Evolutionary conservation across 1,140 invertebrate genomes (phyloP), one percentile per base, ranked within the genome.

Genomic region (Teleopsis dalmanni): DNA sequence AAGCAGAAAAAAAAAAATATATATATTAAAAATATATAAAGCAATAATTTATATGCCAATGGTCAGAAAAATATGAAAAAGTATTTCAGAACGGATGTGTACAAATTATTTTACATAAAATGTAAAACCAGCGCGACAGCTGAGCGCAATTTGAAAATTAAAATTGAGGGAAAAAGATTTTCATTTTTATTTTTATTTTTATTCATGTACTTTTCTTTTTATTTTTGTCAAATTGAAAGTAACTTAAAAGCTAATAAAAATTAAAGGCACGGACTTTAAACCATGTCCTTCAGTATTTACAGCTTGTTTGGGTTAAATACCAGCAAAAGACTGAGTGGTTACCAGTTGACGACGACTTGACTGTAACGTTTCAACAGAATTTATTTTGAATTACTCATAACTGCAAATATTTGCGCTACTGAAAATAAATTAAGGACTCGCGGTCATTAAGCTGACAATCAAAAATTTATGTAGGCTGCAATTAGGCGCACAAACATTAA

Each of bases 391-490:
- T 5, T 6, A 37, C 7, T 4, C 22, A 18, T 37, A 4, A 9
- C 10, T 19, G 8, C 2, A 16, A 37, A 18, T 37, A 21, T 9
- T 8, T 19, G 35, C 14, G 11, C 35, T n/a, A n/a, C n/a, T n/a
- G n/a, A n/a, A n/a, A n/a, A n/a, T n/a, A 23, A 11, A 22, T 13
- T 9, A 41, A 26, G 23, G 9, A 26, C 22, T 11, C 38, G 14
- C n/a, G 19, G 23, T 42, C 40, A 42, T 42, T 42, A 42, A 42
- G 13, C 29, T 42, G 18, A 26, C 14, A 14, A 42, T 26, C 10
- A 13, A 6, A 16, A 42, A 26, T 42, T 42, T 42, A 26, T 26
- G 22, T 26, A 42, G 40, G 6, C 40, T n/a, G 11, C 23, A 42
- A 26, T 42, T 42, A 42, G 22, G 23, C 40, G 13, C n/a, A n/a